Evolutionary conservation across 1,140 invertebrate species (phyloP).

Genomic region (Megathymus violae): DNA sequence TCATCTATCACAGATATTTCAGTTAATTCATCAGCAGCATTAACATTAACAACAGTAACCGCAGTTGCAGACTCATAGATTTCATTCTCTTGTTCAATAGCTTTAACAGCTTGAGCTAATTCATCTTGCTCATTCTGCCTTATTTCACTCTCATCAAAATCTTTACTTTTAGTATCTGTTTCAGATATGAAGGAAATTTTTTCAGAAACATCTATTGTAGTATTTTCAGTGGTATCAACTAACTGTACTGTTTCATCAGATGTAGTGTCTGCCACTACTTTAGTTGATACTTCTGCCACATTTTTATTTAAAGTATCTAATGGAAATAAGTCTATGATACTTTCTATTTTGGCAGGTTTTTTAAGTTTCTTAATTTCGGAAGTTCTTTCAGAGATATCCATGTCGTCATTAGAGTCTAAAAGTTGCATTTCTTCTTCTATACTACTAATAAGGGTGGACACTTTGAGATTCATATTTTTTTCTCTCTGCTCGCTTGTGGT

Average conservation of each 20-base stretch:
- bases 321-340: neutral
- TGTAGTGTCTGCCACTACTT: neutral
- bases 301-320: neutral
- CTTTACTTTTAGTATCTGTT: conserved; percentile 2
- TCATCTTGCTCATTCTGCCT: conserved; percentile 24
- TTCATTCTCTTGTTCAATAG: conserved; percentile 19
- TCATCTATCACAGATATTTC: conserved; percentile 10
- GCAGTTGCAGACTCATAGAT: neutral
- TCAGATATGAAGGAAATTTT: neutral
- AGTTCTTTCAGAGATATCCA: neutral
- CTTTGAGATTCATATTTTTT: conserved; percentile 17
- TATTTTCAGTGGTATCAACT: too few species aligned
- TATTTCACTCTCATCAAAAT: neutral
- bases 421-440: conserved; percentile 29
- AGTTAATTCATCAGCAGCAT: neutral
- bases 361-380: neutral
- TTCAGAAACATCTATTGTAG: neutral
- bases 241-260: too few species aligned
- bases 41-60: conserved; percentile 15
- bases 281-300: neutral
- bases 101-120: conserved; percentile 23
- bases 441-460: conserved; percentile 18
- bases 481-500: conserved; percentile 3
- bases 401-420: conserved; percentile 12
- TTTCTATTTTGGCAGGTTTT: neutral